Conservation (phyloP, 1,140 invertebrate genomes). For the Euwallacea fornicatus region DNA sequence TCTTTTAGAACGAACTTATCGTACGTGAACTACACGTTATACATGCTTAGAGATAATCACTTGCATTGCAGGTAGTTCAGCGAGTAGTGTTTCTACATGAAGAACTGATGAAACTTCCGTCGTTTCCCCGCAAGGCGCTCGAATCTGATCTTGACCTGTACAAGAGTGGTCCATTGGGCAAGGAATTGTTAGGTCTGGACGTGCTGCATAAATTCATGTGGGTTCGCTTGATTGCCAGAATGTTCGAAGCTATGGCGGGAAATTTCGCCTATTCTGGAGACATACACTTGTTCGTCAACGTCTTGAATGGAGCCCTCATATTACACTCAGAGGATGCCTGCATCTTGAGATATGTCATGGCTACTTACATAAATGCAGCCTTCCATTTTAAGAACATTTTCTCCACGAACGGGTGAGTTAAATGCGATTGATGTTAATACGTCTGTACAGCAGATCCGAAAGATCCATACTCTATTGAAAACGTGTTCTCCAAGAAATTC, state of each 20-base stretch:
- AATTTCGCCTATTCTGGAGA: slow-evolving; percentile 98
- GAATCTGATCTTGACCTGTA: slow-evolving; percentile 96
- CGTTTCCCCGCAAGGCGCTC: slow-evolving; percentile 96
- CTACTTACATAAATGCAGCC: slow-evolving; percentile 96
- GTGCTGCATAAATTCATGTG: slow-evolving; percentile 98
- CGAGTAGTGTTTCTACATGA: slow-evolving; percentile 98
- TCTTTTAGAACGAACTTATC: not conserved
- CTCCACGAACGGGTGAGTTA: slow-evolving; percentile 86
- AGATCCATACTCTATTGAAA: too few relatives aligned
- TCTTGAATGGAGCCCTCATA: slow-evolving; percentile 95
- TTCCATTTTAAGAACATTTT: slow-evolving; percentile 99
- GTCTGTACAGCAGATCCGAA: too few relatives aligned
- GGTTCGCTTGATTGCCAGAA: slow-evolving; percentile 92
- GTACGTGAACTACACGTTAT: not conserved
- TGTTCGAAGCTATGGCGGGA: slow-evolving; percentile 98
- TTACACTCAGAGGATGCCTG: slow-evolving; percentile 95
- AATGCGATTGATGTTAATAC: not conserved
- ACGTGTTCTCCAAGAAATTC: too few relatives aligned
- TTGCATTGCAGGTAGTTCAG: slow-evolving; percentile 74
- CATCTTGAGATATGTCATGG: slow-evolving; percentile 93
- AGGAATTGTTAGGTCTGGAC: slow-evolving; percentile 91
- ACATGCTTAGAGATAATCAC: not conserved
- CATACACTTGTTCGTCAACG: slow-evolving; percentile 96
- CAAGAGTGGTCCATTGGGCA: slow-evolving; percentile 86
- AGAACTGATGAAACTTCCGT: slow-evolving; percentile 97